A percentile compares a stretch with the other conserved stretches of the same genome.
Conservation (phyloP, 2,113 vertebrate genomes). For the Antechinus stuartii region DNA sequence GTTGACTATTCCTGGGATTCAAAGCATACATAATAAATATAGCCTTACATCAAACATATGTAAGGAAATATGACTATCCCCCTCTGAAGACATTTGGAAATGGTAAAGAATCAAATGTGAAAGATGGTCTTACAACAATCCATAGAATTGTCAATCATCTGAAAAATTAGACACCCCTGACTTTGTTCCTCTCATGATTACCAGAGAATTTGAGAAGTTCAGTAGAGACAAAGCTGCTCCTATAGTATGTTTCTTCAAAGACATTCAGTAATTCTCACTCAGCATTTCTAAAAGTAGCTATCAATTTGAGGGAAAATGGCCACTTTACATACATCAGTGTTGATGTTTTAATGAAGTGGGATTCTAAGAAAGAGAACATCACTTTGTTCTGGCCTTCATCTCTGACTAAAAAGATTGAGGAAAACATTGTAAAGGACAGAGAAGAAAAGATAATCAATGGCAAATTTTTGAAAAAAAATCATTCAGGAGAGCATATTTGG, state of each 20-base stretch:
- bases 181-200: constrained; percentile 89
- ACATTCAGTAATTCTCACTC: constrained; percentile 88
- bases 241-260: constrained; percentile 94
- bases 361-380: constrained; percentile 88
- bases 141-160: constrained; percentile 97
- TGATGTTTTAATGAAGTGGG: constrained; percentile 87
- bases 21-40: constrained; percentile 68
- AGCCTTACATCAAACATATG: constrained; percentile 79
- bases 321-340: constrained; percentile 93
- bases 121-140: constrained; percentile 94
- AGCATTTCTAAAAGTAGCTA: constrained; percentile 95
- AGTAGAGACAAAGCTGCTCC: constrained; percentile 89
- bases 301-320: constrained; percentile 91
- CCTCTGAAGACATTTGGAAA: constrained; percentile 97
- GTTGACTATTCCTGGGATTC: constrained; percentile 95
- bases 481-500: constrained; percentile 97
- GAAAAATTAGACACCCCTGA: constrained; percentile 98
- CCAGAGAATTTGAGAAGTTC: constrained; percentile 90
- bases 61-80: constrained; percentile 96
- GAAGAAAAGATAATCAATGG: constrained; percentile 91
- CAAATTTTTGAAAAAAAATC: constrained; percentile 92
- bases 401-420: constrained; percentile 95
- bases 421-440: constrained; percentile 85
- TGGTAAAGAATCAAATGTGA: constrained; percentile 94
- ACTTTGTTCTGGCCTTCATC: constrained; percentile 92